These are phyloP conservation scores for Dryobates pubescens DNA, from an alignment of 2,797 vertebrate species.

Conservation along the genomic window DNA sequence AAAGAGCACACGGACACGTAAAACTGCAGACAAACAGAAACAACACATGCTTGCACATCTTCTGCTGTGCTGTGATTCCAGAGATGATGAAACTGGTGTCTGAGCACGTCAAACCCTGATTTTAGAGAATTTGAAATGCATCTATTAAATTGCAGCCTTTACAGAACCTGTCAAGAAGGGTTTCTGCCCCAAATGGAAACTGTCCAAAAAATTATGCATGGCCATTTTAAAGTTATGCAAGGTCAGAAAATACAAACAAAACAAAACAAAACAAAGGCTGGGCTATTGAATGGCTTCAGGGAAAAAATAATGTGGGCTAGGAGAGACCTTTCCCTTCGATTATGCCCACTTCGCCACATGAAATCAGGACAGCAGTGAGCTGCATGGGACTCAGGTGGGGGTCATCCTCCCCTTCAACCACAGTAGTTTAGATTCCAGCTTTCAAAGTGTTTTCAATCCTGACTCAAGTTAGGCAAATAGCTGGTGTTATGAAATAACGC, in stretches of 20 bases:
- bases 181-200: constrained; percentile 51
- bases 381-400: background rate
- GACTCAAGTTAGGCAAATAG: background rate
- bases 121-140: constrained; percentile 20
- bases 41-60: background rate
- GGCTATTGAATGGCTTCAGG: background rate
- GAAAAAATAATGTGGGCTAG: background rate
- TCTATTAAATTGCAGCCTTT: constrained; percentile 44
- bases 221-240: constrained; percentile 54
- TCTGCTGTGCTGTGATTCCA: background rate
- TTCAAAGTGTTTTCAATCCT: background rate
- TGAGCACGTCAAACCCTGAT: background rate
- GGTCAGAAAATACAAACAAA: constrained; percentile 59
- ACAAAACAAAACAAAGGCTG: constrained; percentile 9
- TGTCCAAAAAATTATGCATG: constrained; percentile 66
- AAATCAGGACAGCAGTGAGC: background rate
- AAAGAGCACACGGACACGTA: background rate
- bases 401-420: background rate
- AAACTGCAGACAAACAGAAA: constrained; percentile 21
- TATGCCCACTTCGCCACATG: background rate
- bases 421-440: background rate
- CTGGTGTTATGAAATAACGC: background rate
- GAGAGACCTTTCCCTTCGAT: background rate
- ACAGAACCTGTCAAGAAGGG: constrained; percentile 55
- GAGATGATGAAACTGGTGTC: background rate